These are phyloP conservation scores for Oxyteleia sp. DNA, from an alignment of 2,888 invertebrate species.

Conservation along the genomic window DNA sequence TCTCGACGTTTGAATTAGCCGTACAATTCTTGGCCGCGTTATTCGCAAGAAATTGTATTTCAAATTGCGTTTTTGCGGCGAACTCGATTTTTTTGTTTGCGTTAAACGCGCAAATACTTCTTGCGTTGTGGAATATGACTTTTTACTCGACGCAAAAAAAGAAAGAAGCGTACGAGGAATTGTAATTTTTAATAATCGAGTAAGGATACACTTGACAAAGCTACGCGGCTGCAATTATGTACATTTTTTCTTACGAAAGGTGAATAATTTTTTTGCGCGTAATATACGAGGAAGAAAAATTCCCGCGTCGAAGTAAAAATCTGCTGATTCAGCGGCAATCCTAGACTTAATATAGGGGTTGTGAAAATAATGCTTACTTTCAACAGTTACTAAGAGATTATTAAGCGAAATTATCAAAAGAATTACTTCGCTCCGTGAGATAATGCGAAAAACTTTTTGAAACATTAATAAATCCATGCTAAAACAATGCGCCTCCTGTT, in stretches of 20 bases:
- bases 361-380: slow-evolving; percentile 66
- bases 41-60: slow-evolving; percentile 23
- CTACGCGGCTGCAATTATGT: slow-evolving; percentile 54
- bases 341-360: slow-evolving; percentile 55
- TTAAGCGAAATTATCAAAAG: slow-evolving; percentile 67
- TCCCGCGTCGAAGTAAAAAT: slow-evolving; percentile 47
- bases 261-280: slow-evolving; percentile 55
- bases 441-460: slow-evolving; percentile 41
- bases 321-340: slow-evolving; percentile 64
- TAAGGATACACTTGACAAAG: slow-evolving; percentile 61
- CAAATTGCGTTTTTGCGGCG: slow-evolving; percentile 31
- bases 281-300: slow-evolving; percentile 56
- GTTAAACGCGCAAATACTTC: slow-evolving; percentile 33
- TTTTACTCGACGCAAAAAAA: slow-evolving; percentile 23
- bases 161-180: slow-evolving; percentile 31
- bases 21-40: slow-evolving; percentile 7
- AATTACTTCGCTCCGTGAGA: slow-evolving; percentile 49
- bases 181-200: slow-evolving; percentile 61
- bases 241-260: slow-evolving; percentile 48
- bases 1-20: slow-evolving; percentile 4
- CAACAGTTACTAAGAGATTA: slow-evolving; percentile 61
- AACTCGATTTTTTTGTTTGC: slow-evolving; percentile 4
- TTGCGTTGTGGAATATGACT: slow-evolving; percentile 9
- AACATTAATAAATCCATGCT: slow-evolving; percentile 38
- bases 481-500: slow-evolving; percentile 42